phyloP scores from a whole-genome alignment of 2,797 vertebrate genomes.

The Sebastolobus alascanus region DNA sequence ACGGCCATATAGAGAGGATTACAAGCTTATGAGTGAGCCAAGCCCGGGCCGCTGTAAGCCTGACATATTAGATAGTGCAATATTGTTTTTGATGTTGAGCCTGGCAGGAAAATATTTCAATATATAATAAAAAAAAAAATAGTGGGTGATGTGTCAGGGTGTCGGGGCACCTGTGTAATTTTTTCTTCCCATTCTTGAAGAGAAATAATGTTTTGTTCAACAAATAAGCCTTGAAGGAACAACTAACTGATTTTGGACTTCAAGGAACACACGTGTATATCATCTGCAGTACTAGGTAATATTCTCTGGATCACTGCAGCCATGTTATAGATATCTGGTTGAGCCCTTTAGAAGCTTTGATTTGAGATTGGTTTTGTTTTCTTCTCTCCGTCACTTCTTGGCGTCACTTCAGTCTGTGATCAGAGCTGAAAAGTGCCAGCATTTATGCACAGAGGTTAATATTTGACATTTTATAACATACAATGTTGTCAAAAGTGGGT shows the following conservation, averaged over 20 bases:
- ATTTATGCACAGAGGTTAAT: not conserved
- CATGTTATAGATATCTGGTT: not conserved
- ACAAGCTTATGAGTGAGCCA: constrained; percentile 29
- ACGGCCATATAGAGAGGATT: constrained; percentile 41
- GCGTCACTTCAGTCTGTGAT: not conserved
- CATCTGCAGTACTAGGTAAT: not conserved
- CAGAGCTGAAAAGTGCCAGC: not conserved
- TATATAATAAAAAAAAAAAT: constrained; percentile 9
- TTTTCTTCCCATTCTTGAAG: not conserved
- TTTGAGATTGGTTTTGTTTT: not conserved
- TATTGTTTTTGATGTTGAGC: constrained; percentile 52
- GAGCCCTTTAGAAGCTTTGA: not conserved
- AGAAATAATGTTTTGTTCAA: not conserved
- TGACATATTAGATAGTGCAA: constrained; percentile 33
- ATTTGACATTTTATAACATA: not conserved
- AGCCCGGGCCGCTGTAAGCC: not conserved
- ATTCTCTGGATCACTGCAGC: constrained; percentile 7
- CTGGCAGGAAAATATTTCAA: constrained; percentile 23
- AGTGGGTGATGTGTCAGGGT: not conserved
- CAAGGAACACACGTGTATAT: not conserved
- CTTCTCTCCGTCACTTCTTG: not conserved
- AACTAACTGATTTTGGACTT: not conserved
- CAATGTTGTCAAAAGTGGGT: not conserved
- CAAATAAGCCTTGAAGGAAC: constrained; percentile 23
- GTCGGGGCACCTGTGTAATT: constrained; percentile 2